These are phyloP conservation scores for Triops longicaudatus DNA, from an alignment of 1,140 invertebrate genomes.

Conservation along the genomic window DNA sequence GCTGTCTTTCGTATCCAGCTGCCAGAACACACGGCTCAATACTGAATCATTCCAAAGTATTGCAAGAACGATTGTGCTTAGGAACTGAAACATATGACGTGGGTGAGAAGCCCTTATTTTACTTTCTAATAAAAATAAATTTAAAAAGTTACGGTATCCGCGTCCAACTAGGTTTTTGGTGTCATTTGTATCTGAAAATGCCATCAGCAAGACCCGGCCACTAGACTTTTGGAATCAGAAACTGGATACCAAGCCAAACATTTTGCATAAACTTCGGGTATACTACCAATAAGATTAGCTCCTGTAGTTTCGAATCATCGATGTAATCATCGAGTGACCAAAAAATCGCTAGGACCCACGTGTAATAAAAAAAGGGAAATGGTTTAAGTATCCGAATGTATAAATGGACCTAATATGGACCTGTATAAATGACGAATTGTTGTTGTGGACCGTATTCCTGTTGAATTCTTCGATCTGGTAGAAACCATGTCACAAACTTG, in stretches of 20 bases:
- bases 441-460: not conserved
- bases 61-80: slow-evolving; percentile 70
- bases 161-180: slow-evolving; percentile 56
- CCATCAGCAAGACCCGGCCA: slow-evolving; percentile 73
- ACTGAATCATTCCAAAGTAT: slow-evolving; percentile 76
- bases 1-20: slow-evolving; percentile 74
- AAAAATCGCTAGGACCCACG: slow-evolving; percentile 31
- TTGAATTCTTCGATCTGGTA: slow-evolving; percentile 55
- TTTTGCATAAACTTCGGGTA: too few species aligned
- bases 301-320: slow-evolving; percentile 60
- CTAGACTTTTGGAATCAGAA: slow-evolving; percentile 54
- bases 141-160: slow-evolving; percentile 57
- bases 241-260: too few species aligned
- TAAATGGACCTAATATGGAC: not conserved
- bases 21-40: slow-evolving; percentile 71
- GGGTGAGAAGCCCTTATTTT: slow-evolving; percentile 31
- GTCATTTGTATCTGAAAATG: slow-evolving; percentile 61
- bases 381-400: too few species aligned
- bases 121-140: slow-evolving; percentile 7
- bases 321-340: slow-evolving; percentile 50
- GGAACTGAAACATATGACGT: slow-evolving; percentile 49
- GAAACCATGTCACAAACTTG: slow-evolving; percentile 73
- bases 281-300: too few species aligned
- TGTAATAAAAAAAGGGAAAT: too few species aligned
- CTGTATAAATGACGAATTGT: not conserved